Base-by-base conservation (phyloP, 2,797 vertebrate genomes). In the Macropodus opercularis region DNA sequence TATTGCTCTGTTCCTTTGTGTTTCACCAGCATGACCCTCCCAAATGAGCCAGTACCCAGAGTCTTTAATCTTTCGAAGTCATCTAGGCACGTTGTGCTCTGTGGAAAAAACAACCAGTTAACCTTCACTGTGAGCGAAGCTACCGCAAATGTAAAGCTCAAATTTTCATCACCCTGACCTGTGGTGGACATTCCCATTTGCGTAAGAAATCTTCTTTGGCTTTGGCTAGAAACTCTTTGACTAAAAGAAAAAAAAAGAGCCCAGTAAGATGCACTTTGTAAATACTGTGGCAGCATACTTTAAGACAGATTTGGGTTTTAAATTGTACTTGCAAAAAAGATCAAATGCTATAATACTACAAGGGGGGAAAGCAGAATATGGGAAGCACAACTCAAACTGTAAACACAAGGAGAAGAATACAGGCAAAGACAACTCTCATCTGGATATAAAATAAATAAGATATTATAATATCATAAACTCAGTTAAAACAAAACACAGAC, bases 151-250 rank as follows among this genome's bases (percentile, higher is more conserved):
- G 13, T 42, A 1, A 12, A 34, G 14, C 43, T 49, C 4, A 55
- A 11, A 11, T 31, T 50, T 27, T 32, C 10, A 9, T 35, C 13
- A 24, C 21, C 21, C 84, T 90, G 89, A 98, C 97, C 95, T 96
- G 96, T 92, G 96, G 93, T 79, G 97, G 97, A 80, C 94, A 96
- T 93, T 99, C 97, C 97, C 97, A 99, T 93, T 98, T 99, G 87
- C 93, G 93, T 90, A 98, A 91, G 91, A 99, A 99, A 89, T 99
- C 97, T 94, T 99, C 97, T 96, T 98, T 99, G 95, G 97, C 97
- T 96, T 97, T 99, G 85, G 96, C 96, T 94, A 99, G 94, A 90
- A 99, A 99, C 91, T 98, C 97, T 98, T 98, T 98, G 70, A 99
- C 97, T 99, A 88, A 72, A 92, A 67, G 26, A 27, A 84, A 27